Base-by-base conservation (phyloP, 2,797 vertebrate genomes). In the Benthosema pterotum region DNA sequence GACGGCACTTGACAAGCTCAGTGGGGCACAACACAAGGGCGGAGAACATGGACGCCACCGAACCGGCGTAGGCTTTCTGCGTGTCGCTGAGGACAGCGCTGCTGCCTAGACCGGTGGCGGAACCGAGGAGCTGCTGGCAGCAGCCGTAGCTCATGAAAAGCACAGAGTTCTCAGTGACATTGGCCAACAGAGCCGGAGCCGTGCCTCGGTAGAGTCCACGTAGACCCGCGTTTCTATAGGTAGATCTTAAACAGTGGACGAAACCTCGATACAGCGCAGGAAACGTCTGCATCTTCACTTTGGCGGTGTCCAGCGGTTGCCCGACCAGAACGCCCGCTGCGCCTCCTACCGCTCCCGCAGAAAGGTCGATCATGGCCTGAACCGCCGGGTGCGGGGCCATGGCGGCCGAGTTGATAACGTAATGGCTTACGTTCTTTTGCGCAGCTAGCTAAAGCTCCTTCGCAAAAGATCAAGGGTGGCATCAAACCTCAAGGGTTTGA, bases 271-370 rank as follows among this genome's bases (percentile, higher is more conserved):
- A 99, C 73, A 99, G 61, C 1, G 70, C 55, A 0, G 97, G 96
- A 59, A 99, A 99, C 0, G 96, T 98, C 91, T 99, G 98, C 98
- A 99, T 99, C 90, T 99, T 99, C 86, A 99, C 98, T 80, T 99
- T 99, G 14, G 95, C 93, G 0, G 98, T 99, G 86, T 99, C 98
- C 47, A 99, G 22, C 5, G 22, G 22, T 25, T 25, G 22, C 22
- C 22, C 22, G 22, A 1, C 2, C 22, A 25, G 22, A 5, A 25
- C 22, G 5, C 22, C 3, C 2, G 22, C 22, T 25, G 22, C 22
- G 22, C 22, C 22, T 25, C 22, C 22, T 25, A 25, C 22, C 22
- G 22, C 22, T 25, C 22, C 22, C 5, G 22, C 22, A 25, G 22
- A 25, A 25, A 25, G 22, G 22, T 25, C 22, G 5, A 25, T 25